Conservation (phyloP, 1,140 invertebrate species). For the Caenorhabditis tropicalis region DNA sequence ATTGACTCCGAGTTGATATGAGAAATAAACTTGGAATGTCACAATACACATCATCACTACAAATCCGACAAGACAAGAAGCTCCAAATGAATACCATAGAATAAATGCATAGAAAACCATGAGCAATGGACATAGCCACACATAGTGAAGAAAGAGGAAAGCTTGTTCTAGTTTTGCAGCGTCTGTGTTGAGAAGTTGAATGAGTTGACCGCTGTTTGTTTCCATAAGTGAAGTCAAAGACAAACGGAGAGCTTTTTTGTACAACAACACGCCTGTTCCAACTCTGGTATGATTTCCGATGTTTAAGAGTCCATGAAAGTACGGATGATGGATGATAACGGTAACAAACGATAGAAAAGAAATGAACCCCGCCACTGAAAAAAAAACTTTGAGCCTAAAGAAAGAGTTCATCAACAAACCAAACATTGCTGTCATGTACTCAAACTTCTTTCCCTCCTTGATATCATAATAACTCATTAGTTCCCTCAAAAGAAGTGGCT, state of each 20-base stretch:
- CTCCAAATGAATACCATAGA: neutral
- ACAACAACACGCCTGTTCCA: neutral
- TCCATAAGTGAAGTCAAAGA: neutral
- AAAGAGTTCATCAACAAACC: neutral
- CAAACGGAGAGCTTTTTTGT: neutral
- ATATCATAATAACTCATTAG: conserved; percentile 23
- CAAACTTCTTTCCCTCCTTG: neutral
- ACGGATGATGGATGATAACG: neutral
- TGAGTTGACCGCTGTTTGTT: neutral
- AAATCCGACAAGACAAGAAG: neutral
- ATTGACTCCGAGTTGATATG: neutral
- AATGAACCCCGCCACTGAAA: neutral
- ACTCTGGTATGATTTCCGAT: neutral
- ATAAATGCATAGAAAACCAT: neutral
- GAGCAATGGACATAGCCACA: neutral
- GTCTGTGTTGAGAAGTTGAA: neutral
- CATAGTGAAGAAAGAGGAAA: neutral
- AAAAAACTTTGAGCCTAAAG: no score
- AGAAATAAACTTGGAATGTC: neutral
- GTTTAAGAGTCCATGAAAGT: neutral
- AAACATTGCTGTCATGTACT: neutral
- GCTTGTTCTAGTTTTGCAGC: neutral
- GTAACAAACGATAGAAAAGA: neutral
- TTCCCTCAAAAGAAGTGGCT: neutral
- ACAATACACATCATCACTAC: neutral